Evolutionary conservation across 2,888 invertebrate species (phyloP).

Genomic region (Pseudococcus viburni): DNA sequence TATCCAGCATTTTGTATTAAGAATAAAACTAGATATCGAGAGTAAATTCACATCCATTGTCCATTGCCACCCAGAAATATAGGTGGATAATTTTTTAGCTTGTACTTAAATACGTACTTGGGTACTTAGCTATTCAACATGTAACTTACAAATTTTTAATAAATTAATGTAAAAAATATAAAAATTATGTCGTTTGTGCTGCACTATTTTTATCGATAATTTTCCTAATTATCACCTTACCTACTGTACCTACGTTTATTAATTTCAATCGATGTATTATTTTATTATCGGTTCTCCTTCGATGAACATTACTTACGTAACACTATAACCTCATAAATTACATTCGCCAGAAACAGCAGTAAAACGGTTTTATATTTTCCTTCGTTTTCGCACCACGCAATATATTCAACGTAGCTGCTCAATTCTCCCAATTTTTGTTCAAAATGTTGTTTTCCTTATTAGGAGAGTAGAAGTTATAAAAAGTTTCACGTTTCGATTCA

Average conservation of each 20-base stretch:
- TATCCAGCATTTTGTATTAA: neutral
- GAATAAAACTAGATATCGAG: neutral
- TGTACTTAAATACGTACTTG: neutral
- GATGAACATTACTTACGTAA: neutral
- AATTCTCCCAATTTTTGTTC: constrained; percentile 6
- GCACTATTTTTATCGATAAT: neutral
- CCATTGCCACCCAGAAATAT: neutral
- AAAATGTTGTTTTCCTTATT: neutral
- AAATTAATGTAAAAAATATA: neutral
- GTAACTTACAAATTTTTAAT: too few relatives aligned
- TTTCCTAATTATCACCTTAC: neutral
- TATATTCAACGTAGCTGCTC: neutral
- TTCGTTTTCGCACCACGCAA: neutral
- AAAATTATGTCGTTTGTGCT: neutral
- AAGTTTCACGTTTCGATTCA: neutral
- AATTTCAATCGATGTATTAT: neutral
- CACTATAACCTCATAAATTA: neutral
- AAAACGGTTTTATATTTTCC: neutral
- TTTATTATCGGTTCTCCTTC: neutral
- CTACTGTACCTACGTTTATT: neutral
- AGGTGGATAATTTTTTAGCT: neutral
- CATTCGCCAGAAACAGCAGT: neutral
- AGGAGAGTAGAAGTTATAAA: neutral
- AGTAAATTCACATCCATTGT: neutral
- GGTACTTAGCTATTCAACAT: too few relatives aligned